Percentiles rank a stretch among this genome's conserved stretches.
These are phyloP conservation scores for Pristionchus fissidentatus DNA, from an alignment of 2,888 invertebrate species.

Conservation along the genomic window DNA sequence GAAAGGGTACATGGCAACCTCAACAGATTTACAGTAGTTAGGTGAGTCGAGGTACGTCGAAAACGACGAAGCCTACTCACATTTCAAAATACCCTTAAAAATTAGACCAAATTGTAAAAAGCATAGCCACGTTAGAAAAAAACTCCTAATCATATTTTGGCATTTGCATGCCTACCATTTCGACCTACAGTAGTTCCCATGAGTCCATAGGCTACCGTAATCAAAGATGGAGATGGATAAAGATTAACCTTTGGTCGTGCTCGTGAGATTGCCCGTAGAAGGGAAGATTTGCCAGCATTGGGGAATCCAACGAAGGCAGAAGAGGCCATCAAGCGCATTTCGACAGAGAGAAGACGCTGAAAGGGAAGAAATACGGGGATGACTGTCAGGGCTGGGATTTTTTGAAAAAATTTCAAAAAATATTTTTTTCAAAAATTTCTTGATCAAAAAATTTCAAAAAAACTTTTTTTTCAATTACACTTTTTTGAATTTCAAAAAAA, in stretches of 20 bases:
- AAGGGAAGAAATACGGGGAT: not conserved
- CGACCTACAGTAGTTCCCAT: not conserved
- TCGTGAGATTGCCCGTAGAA: slow-evolving; percentile 87
- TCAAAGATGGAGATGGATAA: not conserved
- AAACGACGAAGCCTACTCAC: no score
- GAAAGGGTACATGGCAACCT: slow-evolving; percentile 91
- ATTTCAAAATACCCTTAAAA: no score
- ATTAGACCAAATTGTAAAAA: no score
- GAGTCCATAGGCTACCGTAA: not conserved
- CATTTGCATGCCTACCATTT: no score
- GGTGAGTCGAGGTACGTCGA: no score
- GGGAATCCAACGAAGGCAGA: slow-evolving; percentile 91
- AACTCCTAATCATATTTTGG: no score
- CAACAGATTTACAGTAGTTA: not conserved
- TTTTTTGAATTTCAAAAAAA: no score
- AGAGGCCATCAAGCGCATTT: slow-evolving; percentile 93
- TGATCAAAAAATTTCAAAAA: no score
- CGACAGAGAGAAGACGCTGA: slow-evolving; percentile 82
- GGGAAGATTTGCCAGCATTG: slow-evolving; percentile 93
- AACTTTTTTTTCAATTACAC: no score
- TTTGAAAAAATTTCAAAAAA: slow-evolving; percentile 12
- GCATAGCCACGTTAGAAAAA: no score
- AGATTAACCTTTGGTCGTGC: slow-evolving; percentile 85
- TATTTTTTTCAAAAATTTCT: no score
- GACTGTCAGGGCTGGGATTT: no score